Percentiles rank a stretch among this genome's conserved stretches.
phyloP scores from a whole-genome alignment of 1,140 invertebrate species.

The Orussus abietinus region DNA sequence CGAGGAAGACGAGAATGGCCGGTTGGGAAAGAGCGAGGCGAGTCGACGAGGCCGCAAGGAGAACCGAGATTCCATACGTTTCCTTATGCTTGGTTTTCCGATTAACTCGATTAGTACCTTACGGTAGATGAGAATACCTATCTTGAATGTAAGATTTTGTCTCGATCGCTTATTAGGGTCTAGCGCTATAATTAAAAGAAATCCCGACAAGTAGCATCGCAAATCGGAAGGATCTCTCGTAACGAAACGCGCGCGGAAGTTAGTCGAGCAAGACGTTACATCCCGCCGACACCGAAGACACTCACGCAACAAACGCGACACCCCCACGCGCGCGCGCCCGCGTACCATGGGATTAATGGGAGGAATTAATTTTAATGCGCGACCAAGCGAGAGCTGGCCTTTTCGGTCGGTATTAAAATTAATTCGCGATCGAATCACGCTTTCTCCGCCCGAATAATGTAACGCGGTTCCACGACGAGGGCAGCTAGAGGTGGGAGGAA shows the following conservation, averaged over 20 bases:
- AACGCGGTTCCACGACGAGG: too few relatives aligned
- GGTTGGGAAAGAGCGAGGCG: conserved; percentile 2
- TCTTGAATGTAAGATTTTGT: conserved; percentile 30
- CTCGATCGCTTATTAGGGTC: conserved; percentile 26
- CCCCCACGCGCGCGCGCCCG: too few relatives aligned
- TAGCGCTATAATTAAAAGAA: conserved; percentile 10
- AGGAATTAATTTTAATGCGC: conserved; percentile 41
- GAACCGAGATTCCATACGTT: not conserved
- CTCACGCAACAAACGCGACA: too few relatives aligned
- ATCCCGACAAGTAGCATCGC: conserved; percentile 21
- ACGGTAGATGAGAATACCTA: conserved; percentile 14
- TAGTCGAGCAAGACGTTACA: too few relatives aligned
- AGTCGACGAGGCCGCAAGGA: conserved; percentile 1
- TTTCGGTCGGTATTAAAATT: conserved; percentile 41
- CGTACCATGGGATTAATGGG: too few relatives aligned
- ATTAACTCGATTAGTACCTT: conserved; percentile 11
- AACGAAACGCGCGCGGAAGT: conserved; percentile 13
- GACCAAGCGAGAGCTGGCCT: conserved; percentile 39
- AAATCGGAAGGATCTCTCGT: too few relatives aligned
- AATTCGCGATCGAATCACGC: conserved; percentile 21
- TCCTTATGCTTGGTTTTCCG: conserved; percentile 2
- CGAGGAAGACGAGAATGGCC: too few relatives aligned
- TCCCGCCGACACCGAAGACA: not conserved
- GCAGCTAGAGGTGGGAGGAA: too few relatives aligned
- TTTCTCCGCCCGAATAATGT: conserved; percentile 19